Evolutionary conservation across 2,888 invertebrate genomes (phyloP).

Genomic region (Dynastes grantii): DNA sequence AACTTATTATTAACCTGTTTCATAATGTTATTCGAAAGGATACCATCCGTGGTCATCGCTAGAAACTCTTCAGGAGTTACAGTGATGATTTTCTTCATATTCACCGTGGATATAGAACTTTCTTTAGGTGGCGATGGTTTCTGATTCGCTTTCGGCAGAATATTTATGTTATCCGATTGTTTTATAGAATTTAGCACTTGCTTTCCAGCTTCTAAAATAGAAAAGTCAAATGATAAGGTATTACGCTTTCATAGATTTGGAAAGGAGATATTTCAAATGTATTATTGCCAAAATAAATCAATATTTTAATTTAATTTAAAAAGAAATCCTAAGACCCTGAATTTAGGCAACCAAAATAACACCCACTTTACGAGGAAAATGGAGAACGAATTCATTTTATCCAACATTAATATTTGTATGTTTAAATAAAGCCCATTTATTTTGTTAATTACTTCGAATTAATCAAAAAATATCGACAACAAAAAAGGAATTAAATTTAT

Average conservation of each 20-base stretch:
- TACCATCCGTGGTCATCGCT: constrained; percentile 63
- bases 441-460: no score
- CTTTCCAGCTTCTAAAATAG: constrained; percentile 80
- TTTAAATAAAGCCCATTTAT: no score
- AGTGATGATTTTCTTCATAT: constrained; percentile 72
- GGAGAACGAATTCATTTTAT: no score
- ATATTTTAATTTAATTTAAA: no score
- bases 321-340: neutral
- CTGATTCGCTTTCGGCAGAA: constrained; percentile 51
- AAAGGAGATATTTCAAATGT: neutral
- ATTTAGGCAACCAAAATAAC: neutral
- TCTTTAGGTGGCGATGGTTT: constrained; percentile 63
- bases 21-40: constrained; percentile 57
- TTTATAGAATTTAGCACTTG: constrained; percentile 78
- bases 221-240: neutral
- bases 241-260: no score
- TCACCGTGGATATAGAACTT: constrained; percentile 57
- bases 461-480: no score
- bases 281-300: no score
- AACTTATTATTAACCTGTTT: constrained; percentile 61
- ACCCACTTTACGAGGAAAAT: neutral
- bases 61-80: constrained; percentile 73
- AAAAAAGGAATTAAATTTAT: neutral
- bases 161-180: constrained; percentile 65
- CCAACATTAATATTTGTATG: no score